Base-by-base conservation (phyloP, 37 sponge, comb jelly and placozoan species). In the Corticium candelabrum region DNA sequence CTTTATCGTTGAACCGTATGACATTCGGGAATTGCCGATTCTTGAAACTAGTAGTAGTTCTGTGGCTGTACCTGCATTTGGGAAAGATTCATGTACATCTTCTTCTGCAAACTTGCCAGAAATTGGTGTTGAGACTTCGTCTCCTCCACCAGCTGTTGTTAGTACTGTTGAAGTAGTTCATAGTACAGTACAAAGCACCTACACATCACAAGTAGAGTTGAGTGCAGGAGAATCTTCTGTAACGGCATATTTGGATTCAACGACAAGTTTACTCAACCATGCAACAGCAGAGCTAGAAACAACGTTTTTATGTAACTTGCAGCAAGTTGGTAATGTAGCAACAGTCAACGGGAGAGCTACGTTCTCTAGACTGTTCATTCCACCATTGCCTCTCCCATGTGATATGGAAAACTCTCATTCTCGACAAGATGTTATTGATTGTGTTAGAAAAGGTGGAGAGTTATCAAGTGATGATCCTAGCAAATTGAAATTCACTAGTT, bases 341-440 rank as follows among this genome's bases (percentile, higher is more conserved):
- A 80, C 81, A 3, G 34, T 32, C 5, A 74, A 84, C 3, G 88
- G 88, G 3, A 50, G 37, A 35, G 78, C 38, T 5, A n/a, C 11
- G n/a, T 77, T 84, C 50, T 80, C 34, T 29, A 84, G 83, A 5
- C 75, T 87, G 36, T 83, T 70, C 68, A 39, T 87, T 29, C 88
- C 88, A 29, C 88, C 88, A 30, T 84, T 78, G 29, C 38, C 72
- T 3, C 40, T 72, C 75, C 4, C 75, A n/a, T n/a, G n/a, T n/a
- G n/a, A n/a, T n/a, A n/a, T n/a, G n/a, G n/a, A n/a, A n/a, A n/a
- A n/a, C n/a, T n/a, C n/a, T n/a, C n/a, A n/a, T n/a, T n/a, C n/a
- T n/a, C n/a, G n/a, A n/a, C n/a, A n/a, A n/a, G n/a, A n/a, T n/a
- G n/a, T n/a, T n/a, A n/a, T n/a, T n/a, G n/a, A n/a, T n/a, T n/a